Conservation (phyloP, 2,113 vertebrate species). For the Bombycilla garrulus region DNA sequence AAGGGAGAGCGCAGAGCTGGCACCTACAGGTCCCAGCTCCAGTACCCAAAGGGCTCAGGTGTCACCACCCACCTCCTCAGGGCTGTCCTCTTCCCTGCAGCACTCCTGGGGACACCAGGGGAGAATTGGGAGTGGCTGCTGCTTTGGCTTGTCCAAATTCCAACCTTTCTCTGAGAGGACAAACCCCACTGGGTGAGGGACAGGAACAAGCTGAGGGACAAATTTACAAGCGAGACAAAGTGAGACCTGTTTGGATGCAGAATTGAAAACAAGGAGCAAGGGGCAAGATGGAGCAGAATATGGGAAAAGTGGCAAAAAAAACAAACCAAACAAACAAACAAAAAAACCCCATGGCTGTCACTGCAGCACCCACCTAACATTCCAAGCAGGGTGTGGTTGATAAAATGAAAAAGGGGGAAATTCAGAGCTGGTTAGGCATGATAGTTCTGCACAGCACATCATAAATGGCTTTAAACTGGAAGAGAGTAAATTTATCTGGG, state of each 20-base stretch:
- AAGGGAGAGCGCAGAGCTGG: not conserved
- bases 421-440: not conserved
- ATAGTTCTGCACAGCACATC: not conserved
- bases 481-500: not conserved
- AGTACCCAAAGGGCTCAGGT: not conserved
- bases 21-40: not conserved
- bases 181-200: rapidly evolving
- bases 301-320: not conserved
- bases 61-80: not conserved
- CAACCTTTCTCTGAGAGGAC: not conserved
- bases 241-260: not conserved
- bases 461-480: not conserved
- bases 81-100: not conserved
- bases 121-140: not conserved
- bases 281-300: not conserved
- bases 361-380: not conserved
- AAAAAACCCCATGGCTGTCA: no score
- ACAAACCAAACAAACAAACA: no score
- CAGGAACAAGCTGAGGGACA: not conserved
- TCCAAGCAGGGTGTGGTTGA: not conserved
- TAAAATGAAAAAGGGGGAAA: not conserved
- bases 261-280: not conserved
- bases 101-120: not conserved
- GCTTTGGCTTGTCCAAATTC: not conserved
- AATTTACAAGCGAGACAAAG: not conserved